A percentile compares a stretch with the other conserved stretches of the same genome.
phyloP scores from a whole-genome alignment of 2,797 vertebrate genomes.

The Lerista edwardsae region DNA sequence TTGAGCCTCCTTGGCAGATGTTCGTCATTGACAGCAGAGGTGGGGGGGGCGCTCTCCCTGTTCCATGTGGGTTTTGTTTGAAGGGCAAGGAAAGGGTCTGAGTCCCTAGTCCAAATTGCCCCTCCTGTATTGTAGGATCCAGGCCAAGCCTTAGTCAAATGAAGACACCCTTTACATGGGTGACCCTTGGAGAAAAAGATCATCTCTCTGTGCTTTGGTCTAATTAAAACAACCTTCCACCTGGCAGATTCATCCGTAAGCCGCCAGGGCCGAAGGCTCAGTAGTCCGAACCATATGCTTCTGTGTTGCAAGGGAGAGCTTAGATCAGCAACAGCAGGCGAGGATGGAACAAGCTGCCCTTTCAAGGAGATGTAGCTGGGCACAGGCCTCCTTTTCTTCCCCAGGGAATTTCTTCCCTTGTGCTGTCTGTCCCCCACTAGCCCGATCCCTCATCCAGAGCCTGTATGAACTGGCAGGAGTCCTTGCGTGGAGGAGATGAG shows the following conservation, averaged over 20 bases:
- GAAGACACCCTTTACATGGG: not conserved
- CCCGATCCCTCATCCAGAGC: not conserved
- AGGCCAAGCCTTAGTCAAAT: not conserved
- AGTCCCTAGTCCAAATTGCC: not conserved
- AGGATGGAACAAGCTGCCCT: not conserved
- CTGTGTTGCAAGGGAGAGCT: not conserved
- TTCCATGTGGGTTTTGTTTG: too few species aligned
- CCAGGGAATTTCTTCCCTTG: not conserved
- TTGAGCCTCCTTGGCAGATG: not conserved
- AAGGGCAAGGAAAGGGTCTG: too few species aligned
- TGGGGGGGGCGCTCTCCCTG: too few species aligned
- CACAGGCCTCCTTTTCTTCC: not conserved
- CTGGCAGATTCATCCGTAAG: slow-evolving; percentile 6
- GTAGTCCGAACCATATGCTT: not conserved
- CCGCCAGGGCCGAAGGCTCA: not conserved
- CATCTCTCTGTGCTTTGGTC: not conserved
- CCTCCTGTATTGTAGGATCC: not conserved
- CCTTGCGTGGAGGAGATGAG: slow-evolving; percentile 12
- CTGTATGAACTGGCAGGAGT: not conserved
- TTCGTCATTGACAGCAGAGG: too few species aligned
- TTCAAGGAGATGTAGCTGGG: slow-evolving; percentile 16
- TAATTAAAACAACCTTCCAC: slow-evolving; percentile 18
- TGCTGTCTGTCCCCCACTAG: not conserved
- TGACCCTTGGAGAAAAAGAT: not conserved
- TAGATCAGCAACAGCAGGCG: not conserved